Evolutionary conservation across 1,140 invertebrate genomes (phyloP), one percentile per base, ranked within the genome.

Genomic region (Tetramorium alpestre): DNA sequence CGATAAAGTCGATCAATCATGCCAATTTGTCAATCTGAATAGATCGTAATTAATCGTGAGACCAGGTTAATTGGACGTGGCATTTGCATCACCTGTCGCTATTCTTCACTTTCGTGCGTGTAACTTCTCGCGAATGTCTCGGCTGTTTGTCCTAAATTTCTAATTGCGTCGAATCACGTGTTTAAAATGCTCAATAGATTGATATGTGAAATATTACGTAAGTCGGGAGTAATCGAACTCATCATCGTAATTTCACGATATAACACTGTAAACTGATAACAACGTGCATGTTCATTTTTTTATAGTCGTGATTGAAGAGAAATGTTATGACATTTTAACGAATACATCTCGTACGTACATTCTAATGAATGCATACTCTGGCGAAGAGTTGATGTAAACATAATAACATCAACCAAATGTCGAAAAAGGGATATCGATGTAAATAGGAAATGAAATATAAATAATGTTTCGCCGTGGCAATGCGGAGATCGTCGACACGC

Each of bases 1-100:
- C 72, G 90, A 91, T 90, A 91, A 89, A 89, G 70, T 92, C 90
- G 92, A 92, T 92, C 85, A 89, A 93, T 93, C 88, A 91, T 72
- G 84, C 58, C 60, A 76, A 60, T 91, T 91, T 87, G 85, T 87
- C 90, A 64, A 90, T 86, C 65, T 78, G 75, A 90, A 91, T 92
- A 86, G 89, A 65, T 85, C 28, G 87, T 86, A 93, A 94, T 94
- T 93, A 93, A 90, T 89, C 85, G 88, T 88, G 67, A 80, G 84
- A 87, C 51, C 58, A 58, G 72, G 86, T 93, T 93, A 94, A 93
- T 91, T 91, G 92, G 84, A 89, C 72, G 87, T 93, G 93, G 88
- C 93, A 93, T 93, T 94, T 91, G 70, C 85, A 65, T 82, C 86
- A 60, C 4, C 22, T 28, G 54, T n/a, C 64, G 10, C 25, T 47